Evolutionary conservation across 2,797 vertebrate species (phyloP), one percentile per base, ranked within the genome.

Genomic region (Enteromius anoplus): DNA sequence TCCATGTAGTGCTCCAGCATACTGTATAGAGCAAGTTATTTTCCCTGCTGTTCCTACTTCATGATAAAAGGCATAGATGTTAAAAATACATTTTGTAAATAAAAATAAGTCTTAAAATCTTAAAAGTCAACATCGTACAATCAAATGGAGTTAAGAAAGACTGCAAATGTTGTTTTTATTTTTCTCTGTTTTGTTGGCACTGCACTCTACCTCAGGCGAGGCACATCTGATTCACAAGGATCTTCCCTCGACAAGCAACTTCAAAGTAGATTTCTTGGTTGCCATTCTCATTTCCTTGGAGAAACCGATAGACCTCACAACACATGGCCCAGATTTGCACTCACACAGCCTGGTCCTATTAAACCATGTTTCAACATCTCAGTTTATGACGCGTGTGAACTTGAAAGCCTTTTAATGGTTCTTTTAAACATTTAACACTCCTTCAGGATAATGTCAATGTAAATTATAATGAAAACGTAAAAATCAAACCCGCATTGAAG

Each of bases 321-420:
- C 71, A 82, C 80, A 66, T 75, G 69, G 55, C 71, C 47, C 45
- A 82, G 71, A 82, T 75, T 65, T 75, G 47, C 80, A 75, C 29
- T 55, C 45, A 37, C 60, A 70, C 51, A 83, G 51, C 26, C 73
- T 62, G 81, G 64, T 69, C 37, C 65, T 34, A 70, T 60, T 83
- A 83, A 83, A 83, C 37, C 40, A 47, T 58, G 26, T 78, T 70
- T 62, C 53, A 53, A 69, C 40, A 71, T 37, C 65, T 78, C 8
- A 68, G 65, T 83, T 83, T 70, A 83, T 77, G 65, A 42, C 6
- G 10, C 3, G 47, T 68, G 9, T 14, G 26, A 68, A 77, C n/a
- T 40, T 49, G 21, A 60, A 60, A 78, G 42, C 26, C 40, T 78
- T 62, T 49, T n/a, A 64, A 17, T 37, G 65, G 53, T 71, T n/a